Base-by-base conservation (phyloP, 2,113 vertebrate genomes). In the Picathartes gymnocephalus region DNA sequence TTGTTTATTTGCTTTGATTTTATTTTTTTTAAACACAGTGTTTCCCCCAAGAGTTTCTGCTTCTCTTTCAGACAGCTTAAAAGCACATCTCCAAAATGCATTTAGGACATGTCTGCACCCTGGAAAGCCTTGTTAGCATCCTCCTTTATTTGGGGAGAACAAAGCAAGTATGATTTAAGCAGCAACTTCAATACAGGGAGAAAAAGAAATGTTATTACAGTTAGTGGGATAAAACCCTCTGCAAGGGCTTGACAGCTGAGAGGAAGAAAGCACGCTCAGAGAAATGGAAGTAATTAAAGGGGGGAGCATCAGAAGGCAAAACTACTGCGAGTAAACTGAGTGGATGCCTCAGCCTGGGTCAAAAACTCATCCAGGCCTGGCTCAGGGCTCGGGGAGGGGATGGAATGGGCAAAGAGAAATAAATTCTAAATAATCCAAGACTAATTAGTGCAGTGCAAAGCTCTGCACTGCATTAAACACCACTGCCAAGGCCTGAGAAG, bases 211-310 rank as follows among this genome's bases (percentile, higher is more conserved):
- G 58, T 81, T 85, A 81, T 85, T 95, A 71, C 47, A 78, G 47
- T 86, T 45, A 90, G 81, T 9, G 7, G 94, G 87, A 93, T 91
- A 54, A 96, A 92, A 90, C 71, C 58, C 79, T 93, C 92, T 86
- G 70, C 79, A 72, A 89, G 68, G 86, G 74, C 66, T 76, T 92
- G 95, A 91, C 92, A 95, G 91, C 74, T 76, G 48, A 90, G 89
- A 80, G 88, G 73, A 70, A 70, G 84, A 93, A 77, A 9, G 66
- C 65, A 93, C 90, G 72, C 89, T 81, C 35, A 28, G 80, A 95
- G 80, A 82, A 96, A 96, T 64, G 86, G 93, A 88, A 96, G 96
- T 95, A 94, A 97, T 95, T 93, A 94, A 93, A 95, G 81, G 71
- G 86, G 62, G 31, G 81, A 95, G 81, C 23, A 23, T 47, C 61